Percentiles rank a stretch among this genome's conserved stretches.
phyloP scores from a whole-genome alignment of 1,140 invertebrate genomes.

The Pogonomyrmex californicus region DNA sequence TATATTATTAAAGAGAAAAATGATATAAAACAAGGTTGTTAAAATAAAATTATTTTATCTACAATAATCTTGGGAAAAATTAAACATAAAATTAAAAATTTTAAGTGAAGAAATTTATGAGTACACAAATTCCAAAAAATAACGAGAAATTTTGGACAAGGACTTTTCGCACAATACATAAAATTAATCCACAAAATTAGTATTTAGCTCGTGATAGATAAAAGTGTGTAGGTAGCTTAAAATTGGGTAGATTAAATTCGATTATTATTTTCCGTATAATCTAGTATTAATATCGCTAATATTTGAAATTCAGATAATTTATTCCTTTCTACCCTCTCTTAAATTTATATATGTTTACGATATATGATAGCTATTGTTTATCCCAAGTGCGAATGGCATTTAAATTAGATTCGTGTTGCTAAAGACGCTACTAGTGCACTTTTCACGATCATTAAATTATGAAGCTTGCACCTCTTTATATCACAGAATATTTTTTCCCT shows the following conservation, averaged over 20 bases:
- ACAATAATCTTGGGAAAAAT: background rate
- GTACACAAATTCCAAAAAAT: background rate
- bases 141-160: background rate
- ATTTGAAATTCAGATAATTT: constrained; percentile 15
- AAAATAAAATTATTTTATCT: constrained; percentile 14
- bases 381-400: constrained; percentile 6
- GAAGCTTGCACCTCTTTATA: background rate
- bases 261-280: constrained; percentile 16
- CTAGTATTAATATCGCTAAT: background rate
- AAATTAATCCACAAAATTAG: constrained; percentile 11
- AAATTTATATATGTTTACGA: constrained; percentile 16
- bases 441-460: constrained; percentile 37
- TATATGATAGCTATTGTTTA: background rate
- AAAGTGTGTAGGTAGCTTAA: background rate
- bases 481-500: background rate
- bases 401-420: background rate
- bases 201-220: background rate
- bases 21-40: background rate
- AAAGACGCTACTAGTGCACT: background rate
- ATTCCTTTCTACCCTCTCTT: background rate
- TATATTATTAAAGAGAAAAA: background rate
- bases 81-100: constrained; percentile 11
- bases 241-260: constrained; percentile 20
- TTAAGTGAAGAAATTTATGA: background rate
- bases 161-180: background rate